Percentiles rank a stretch among this genome's conserved stretches.
Evolutionary conservation across 1,140 invertebrate genomes (phyloP).

Genomic region (Gryllus bimaculatus): DNA sequence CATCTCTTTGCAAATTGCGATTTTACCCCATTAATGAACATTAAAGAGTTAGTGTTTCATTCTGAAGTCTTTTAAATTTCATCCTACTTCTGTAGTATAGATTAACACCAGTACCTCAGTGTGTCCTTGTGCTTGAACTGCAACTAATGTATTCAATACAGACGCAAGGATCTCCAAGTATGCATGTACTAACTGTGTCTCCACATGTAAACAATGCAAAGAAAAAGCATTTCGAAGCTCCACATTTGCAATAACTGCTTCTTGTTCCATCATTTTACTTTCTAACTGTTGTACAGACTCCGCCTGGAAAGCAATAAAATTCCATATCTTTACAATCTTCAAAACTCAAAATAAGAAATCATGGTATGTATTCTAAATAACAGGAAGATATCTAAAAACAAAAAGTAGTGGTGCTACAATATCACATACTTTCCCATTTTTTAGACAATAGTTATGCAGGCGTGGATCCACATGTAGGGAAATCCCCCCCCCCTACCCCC

Average conservation of each 20-base stretch:
- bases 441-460: too few relatives aligned
- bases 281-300: conserved; percentile 59
- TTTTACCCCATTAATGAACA: conserved; percentile 13
- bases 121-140: conserved; percentile 49
- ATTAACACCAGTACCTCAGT: conserved; percentile 35
- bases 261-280: conserved; percentile 58
- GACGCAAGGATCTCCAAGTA: conserved; percentile 56
- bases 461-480: too few relatives aligned
- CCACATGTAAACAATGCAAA: conserved; percentile 60
- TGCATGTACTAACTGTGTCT: conserved; percentile 59
- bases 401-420: neutral
- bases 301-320: conserved; percentile 34
- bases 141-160: conserved; percentile 49
- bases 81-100: neutral
- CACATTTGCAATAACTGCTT: conserved; percentile 57
- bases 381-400: neutral
- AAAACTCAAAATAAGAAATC: neutral
- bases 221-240: conserved; percentile 61
- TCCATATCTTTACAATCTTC: neutral
- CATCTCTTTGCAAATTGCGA: neutral
- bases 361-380: neutral
- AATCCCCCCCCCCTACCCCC: too few relatives aligned
- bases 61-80: neutral
- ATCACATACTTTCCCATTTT: too few relatives aligned
- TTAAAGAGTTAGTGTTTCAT: neutral